Percentiles rank a stretch among this genome's conserved stretches.
phyloP scores from a whole-genome alignment of 2,888 invertebrate species.

The Agonopterix subpropinquella region DNA sequence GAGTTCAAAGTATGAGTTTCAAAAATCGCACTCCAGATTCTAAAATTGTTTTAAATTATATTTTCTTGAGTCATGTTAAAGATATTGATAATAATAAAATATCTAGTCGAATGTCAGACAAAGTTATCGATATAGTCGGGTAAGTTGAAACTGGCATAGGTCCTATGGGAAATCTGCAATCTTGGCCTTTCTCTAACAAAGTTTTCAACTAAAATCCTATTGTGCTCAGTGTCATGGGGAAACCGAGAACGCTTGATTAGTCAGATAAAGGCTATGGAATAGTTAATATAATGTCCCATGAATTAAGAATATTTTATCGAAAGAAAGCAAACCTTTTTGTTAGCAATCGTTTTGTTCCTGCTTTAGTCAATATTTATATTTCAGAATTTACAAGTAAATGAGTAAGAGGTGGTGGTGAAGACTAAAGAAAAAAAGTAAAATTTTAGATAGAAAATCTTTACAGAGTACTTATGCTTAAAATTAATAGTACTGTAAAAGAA shows the following conservation, averaged over 20 bases:
- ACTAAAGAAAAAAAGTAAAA: conserved; percentile 16
- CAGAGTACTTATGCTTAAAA: conserved; percentile 21
- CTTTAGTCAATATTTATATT: too few relatives aligned
- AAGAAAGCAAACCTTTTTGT: too few relatives aligned
- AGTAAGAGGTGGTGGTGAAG: too few relatives aligned
- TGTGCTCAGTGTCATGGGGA: conserved; percentile 57
- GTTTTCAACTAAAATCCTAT: conserved; percentile 72
- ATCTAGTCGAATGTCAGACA: conserved; percentile 46
- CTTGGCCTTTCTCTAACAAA: conserved; percentile 70
- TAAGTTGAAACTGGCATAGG: conserved; percentile 66
- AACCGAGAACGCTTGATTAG: conserved; percentile 54
- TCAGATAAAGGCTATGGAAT: conserved; percentile 17
- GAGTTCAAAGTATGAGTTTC: too few relatives aligned
- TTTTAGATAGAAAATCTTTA: conserved; percentile 20
- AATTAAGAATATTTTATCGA: too few relatives aligned
- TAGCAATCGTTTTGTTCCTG: too few relatives aligned
- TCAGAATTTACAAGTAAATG: too few relatives aligned
- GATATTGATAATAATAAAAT: conserved; percentile 26
- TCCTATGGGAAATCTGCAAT: conserved; percentile 70
- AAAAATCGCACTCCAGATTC: too few relatives aligned
- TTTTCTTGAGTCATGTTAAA: too few relatives aligned
- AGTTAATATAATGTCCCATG: neutral
- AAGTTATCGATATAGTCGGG: conserved; percentile 67
- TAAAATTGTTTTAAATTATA: too few relatives aligned
- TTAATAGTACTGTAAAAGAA: conserved; percentile 31